phyloP scores from a whole-genome alignment of 2,113 vertebrate genomes.

The Chlorodrepanis virens region DNA sequence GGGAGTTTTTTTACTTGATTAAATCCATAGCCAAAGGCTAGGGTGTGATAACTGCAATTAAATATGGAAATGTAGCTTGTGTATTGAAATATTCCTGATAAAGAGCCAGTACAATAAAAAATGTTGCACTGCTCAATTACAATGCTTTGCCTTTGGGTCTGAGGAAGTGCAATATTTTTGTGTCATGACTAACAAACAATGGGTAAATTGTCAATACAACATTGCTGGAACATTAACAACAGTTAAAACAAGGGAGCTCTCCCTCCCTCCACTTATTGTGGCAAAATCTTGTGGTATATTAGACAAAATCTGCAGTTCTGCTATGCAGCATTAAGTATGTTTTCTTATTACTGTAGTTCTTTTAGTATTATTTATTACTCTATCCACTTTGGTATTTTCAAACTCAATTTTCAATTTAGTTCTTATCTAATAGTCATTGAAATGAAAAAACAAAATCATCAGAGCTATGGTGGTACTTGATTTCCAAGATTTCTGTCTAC shows the following conservation, averaged over 20 bases:
- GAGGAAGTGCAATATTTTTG: background rate
- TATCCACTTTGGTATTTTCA: background rate
- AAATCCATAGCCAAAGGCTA: background rate
- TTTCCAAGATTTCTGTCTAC: background rate
- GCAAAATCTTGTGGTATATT: fast-evolving
- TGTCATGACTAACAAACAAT: background rate
- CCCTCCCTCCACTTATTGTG: background rate
- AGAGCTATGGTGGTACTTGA: background rate
- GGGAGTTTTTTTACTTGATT: background rate
- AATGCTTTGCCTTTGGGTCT: background rate
- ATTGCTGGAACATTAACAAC: background rate
- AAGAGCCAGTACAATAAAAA: background rate
- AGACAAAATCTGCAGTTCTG: background rate
- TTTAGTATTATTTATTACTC: background rate
- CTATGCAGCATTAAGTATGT: background rate
- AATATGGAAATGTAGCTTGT: background rate
- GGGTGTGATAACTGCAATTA: background rate
- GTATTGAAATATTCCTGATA: background rate
- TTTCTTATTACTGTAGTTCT: background rate
- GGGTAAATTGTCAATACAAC: background rate
- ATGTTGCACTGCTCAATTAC: background rate
- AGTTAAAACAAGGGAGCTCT: background rate
- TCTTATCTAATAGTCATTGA: background rate
- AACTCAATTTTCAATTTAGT: background rate
- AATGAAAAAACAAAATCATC: background rate